phyloP scores from a whole-genome alignment of 1,140 invertebrate genomes.

The Aphis craccivora region DNA sequence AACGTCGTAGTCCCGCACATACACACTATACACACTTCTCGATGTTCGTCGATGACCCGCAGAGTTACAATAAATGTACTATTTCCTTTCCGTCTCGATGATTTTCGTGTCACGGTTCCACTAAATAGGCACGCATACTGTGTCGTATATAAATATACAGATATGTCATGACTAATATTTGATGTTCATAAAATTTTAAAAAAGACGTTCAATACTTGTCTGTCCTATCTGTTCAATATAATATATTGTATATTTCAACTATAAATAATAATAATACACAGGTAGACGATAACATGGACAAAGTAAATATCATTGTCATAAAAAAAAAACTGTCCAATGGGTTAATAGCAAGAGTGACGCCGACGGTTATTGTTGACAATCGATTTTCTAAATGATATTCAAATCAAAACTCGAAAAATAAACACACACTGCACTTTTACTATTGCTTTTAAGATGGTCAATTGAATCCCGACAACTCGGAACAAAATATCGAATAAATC shows the following conservation, averaged over 20 bases:
- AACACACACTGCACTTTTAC: background rate
- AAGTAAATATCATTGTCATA: background rate
- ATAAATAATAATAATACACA: background rate
- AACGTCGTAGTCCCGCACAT: background rate
- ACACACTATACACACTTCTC: background rate
- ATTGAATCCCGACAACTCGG: background rate
- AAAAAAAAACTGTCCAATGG: background rate
- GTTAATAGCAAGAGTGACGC: background rate
- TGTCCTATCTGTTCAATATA: background rate
- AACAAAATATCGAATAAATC: background rate
- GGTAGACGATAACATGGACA: background rate
- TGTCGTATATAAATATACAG: background rate
- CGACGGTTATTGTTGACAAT: background rate
- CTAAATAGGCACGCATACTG: background rate
- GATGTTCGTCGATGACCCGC: background rate
- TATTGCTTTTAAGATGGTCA: too few species aligned
- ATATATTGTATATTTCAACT: background rate
- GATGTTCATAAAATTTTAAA: background rate
- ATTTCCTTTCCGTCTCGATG: slow-evolving; percentile 29
- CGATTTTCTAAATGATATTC: background rate
- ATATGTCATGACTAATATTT: background rate
- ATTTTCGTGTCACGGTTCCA: background rate
- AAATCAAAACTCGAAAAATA: background rate
- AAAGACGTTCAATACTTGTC: background rate
- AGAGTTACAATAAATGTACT: background rate